phyloP scores from a whole-genome alignment of 2,797 vertebrate species.

The Spinibarbus caldwelli region DNA sequence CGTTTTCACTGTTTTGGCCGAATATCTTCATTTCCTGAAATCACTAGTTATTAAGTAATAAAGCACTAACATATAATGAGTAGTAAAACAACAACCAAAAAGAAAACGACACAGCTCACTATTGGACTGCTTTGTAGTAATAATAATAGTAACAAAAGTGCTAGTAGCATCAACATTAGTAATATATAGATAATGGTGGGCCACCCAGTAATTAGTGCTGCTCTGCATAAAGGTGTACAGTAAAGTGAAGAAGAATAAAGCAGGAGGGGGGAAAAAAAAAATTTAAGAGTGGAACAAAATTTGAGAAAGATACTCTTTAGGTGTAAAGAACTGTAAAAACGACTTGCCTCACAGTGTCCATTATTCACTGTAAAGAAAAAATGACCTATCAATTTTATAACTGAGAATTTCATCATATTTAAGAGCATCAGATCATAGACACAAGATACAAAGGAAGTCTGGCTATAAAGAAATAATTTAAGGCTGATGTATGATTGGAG shows the following conservation, averaged over 20 bases:
- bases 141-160: too few species aligned
- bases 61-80: too few species aligned
- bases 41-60: too few species aligned
- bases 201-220: too few species aligned
- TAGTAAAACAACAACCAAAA: too few species aligned
- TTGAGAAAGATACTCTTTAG: too few species aligned
- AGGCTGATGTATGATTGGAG: neutral
- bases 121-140: too few species aligned
- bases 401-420: neutral
- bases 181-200: too few species aligned
- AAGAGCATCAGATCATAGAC: neutral
- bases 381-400: neutral
- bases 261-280: neutral
- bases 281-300: neutral
- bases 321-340: neutral
- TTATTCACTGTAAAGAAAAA: too few species aligned
- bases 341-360: neutral
- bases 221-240: neutral
- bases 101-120: too few species aligned
- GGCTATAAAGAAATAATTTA: neutral
- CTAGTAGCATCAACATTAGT: neutral
- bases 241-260: neutral
- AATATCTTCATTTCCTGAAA: too few species aligned
- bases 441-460: neutral
- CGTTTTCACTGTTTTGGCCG: too few species aligned